phyloP scores from a whole-genome alignment of 2,113 vertebrate species.

The Glareola pratincola region DNA sequence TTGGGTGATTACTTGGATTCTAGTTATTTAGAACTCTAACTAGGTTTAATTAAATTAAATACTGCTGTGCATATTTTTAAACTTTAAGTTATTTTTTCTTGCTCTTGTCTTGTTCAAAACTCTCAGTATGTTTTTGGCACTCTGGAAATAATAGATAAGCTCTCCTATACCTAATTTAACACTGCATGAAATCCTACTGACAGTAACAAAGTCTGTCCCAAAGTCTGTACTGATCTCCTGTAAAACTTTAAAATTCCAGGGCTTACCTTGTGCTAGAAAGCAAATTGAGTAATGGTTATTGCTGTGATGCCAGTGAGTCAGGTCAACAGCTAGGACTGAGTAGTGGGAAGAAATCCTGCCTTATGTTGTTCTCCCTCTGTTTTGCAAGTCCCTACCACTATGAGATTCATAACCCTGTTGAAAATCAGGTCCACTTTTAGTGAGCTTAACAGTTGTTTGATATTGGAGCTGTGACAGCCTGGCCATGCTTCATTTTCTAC shows the following conservation, averaged over 20 bases:
- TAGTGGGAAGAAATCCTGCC: neutral
- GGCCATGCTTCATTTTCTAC: neutral
- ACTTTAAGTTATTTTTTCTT: neutral
- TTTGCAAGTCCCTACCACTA: neutral
- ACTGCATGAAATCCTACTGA: neutral
- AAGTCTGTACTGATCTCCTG: neutral
- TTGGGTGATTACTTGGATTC: neutral
- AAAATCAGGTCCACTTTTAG: rapidly evolving
- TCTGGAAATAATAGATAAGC: neutral
- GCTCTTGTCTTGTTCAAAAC: neutral
- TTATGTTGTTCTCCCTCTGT: rapidly evolving
- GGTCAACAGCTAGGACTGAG: neutral
- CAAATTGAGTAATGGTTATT: rapidly evolving
- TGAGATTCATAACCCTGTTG: neutral
- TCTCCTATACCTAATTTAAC: neutral
- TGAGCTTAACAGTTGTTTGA: neutral
- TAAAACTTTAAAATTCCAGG: neutral
- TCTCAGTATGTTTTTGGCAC: neutral
- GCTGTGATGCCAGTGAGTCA: neutral
- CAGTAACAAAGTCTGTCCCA: neutral
- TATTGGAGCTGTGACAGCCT: neutral
- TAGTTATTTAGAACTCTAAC: neutral
- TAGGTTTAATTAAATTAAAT: neutral
- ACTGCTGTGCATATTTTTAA: neutral
- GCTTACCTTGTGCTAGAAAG: neutral